A percentile compares a stretch with the other conserved stretches of the same genome.
Conservation (phyloP, 2,888 invertebrate species). For the Balanococcus diminutus region DNA sequence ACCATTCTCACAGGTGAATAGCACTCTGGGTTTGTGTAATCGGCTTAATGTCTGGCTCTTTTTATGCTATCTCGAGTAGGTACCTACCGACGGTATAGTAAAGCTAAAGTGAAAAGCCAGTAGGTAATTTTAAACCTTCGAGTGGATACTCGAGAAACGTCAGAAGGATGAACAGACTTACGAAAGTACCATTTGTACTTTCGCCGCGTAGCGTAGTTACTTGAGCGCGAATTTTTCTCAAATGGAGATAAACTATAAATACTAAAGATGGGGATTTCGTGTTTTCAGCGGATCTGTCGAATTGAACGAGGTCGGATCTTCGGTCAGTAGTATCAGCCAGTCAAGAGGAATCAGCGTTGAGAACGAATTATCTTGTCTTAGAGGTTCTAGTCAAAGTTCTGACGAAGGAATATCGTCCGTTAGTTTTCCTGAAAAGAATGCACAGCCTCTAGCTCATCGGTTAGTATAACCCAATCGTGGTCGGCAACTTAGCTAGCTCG, state of each 20-base stretch:
- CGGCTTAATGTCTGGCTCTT: background rate
- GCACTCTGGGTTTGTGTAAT: background rate
- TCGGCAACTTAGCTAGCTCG: too few species aligned
- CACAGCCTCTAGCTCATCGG: conserved; percentile 23
- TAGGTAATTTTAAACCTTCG: background rate
- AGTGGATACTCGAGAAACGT: background rate
- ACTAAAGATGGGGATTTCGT: background rate
- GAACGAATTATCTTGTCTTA: conserved; percentile 61
- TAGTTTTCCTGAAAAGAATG: background rate
- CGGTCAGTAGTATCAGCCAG: conserved; percentile 63
- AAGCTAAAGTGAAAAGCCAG: background rate
- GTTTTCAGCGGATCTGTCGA: conserved; percentile 70
- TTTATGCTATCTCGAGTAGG: too few species aligned
- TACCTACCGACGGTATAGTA: too few species aligned
- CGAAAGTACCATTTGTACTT: too few species aligned
- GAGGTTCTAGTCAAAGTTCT: conserved; percentile 63
- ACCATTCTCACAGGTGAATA: conserved; percentile 62
- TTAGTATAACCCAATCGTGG: background rate
- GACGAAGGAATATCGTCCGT: conserved; percentile 61
- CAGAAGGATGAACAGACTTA: background rate
- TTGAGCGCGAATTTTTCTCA: background rate
- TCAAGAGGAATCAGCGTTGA: conserved; percentile 64
- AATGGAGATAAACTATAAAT: background rate
- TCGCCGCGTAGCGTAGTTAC: background rate
- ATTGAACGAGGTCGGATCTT: conserved; percentile 68